Evolutionary conservation across 64 coral and sea anemone species (phyloP).

Genomic region (Hydrozoanthus tunicans): DNA sequence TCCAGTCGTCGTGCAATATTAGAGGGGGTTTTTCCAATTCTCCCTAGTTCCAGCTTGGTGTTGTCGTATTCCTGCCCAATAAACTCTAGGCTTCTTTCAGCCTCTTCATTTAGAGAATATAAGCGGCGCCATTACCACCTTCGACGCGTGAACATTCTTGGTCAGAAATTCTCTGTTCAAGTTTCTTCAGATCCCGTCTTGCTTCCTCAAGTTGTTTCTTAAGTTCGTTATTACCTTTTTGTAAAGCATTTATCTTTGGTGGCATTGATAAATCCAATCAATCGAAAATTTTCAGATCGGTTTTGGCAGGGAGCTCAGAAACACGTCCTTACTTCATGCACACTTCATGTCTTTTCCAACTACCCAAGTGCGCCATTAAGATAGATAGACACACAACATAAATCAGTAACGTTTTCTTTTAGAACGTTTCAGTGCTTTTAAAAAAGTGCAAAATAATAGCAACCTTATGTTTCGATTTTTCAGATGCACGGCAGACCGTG

Average conservation of each 20-base stretch:
- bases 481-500: no score
- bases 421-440: no score
- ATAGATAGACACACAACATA: no score
- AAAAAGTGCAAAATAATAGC: no score
- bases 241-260: no score
- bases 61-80: neutral
- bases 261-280: no score
- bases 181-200: neutral
- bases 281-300: neutral
- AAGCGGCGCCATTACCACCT: neutral
- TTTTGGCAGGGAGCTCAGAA: neutral
- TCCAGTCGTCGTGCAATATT: neutral
- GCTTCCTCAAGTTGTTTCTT: neutral
- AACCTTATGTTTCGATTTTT: no score
- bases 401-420: no score
- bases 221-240: neutral
- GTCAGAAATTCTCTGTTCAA: neutral
- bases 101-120: neutral
- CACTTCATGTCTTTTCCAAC: no score
- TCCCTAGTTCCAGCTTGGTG: neutral
- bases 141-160: neutral
- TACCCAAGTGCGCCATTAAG: no score
- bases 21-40: neutral
- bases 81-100: neutral
- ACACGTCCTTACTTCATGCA: neutral